Evolutionary conservation across 2,888 invertebrate species (phyloP).

Genomic region (Scrobipalpa atriplicella): DNA sequence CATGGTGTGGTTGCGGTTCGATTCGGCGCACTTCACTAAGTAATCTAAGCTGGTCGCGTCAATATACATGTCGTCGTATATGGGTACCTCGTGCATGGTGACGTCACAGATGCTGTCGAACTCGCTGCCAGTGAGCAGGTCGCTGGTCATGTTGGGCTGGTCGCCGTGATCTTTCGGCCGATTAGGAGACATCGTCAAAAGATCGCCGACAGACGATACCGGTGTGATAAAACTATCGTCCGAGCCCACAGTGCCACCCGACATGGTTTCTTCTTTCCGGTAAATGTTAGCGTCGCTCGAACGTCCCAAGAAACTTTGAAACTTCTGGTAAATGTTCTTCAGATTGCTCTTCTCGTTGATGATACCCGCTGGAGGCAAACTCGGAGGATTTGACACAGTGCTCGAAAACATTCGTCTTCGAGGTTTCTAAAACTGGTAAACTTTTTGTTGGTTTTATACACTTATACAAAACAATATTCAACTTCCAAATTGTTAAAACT

Average conservation of each 20-base stretch:
- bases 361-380: slow-evolving; percentile 41
- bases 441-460: neutral
- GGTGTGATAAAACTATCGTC: slow-evolving; percentile 68
- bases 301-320: slow-evolving; percentile 57
- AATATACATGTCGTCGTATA: slow-evolving; percentile 74
- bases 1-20: slow-evolving; percentile 58
- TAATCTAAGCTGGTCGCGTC: slow-evolving; percentile 83
- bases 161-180: slow-evolving; percentile 45
- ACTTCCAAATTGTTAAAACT: slow-evolving; percentile 26
- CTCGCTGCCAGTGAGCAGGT: slow-evolving; percentile 68
- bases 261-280: slow-evolving; percentile 49
- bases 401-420: slow-evolving; percentile 62
- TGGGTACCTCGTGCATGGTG: slow-evolving; percentile 69
- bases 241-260: slow-evolving; percentile 51
- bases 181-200: slow-evolving; percentile 69
- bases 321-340: slow-evolving; percentile 55
- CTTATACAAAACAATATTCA: slow-evolving; percentile 23
- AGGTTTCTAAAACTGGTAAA: neutral
- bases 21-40: slow-evolving; percentile 73
- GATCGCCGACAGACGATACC: slow-evolving; percentile 66
- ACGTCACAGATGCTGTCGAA: slow-evolving; percentile 72
- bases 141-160: slow-evolving; percentile 57
- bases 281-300: slow-evolving; percentile 35
- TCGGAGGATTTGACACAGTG: slow-evolving; percentile 44
- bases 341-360: slow-evolving; percentile 49